Percentiles rank a stretch among this genome's conserved stretches.
Evolutionary conservation across 1,140 invertebrate species (phyloP).

Genomic region (Tribolium madens): DNA sequence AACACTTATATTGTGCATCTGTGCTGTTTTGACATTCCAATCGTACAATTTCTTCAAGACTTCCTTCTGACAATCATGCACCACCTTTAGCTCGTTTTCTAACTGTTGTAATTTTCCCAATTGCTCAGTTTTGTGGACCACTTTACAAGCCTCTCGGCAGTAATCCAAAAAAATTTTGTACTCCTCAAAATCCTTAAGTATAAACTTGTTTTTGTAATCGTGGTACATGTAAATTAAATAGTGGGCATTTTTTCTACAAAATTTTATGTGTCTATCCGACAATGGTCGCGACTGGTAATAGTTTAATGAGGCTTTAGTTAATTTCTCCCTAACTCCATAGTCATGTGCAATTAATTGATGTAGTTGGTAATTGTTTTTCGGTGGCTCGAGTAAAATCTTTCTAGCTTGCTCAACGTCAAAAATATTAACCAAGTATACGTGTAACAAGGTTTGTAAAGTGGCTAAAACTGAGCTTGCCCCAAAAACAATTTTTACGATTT

Average conservation of each 20-base stretch:
- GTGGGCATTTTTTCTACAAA: not conserved
- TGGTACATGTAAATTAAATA: not conserved
- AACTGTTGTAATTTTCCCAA: not conserved
- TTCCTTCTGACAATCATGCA: not conserved
- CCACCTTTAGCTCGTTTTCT: not conserved
- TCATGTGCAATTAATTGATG: too few species aligned
- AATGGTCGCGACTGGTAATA: not conserved
- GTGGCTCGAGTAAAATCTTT: not conserved
- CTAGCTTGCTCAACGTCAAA: constrained; percentile 1
- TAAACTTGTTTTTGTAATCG: not conserved
- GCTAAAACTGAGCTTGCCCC: not conserved
- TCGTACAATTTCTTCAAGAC: too few species aligned
- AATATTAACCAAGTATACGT: constrained; percentile 6
- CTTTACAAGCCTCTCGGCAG: not conserved
- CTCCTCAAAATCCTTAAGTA: not conserved
- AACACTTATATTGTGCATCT: too few species aligned
- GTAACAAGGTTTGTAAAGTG: not conserved
- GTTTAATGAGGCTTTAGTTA: not conserved
- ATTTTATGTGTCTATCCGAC: not conserved
- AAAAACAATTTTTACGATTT: constrained; percentile 4
- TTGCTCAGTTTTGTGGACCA: not conserved
- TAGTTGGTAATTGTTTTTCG: not conserved
- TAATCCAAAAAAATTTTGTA: not conserved
- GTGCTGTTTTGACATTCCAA: too few species aligned
- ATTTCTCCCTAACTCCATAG: not conserved